Evolutionary conservation across 2,888 invertebrate genomes (phyloP), one percentile per base, ranked within the genome.

Genomic region (Hydrotaea diabolus): DNA sequence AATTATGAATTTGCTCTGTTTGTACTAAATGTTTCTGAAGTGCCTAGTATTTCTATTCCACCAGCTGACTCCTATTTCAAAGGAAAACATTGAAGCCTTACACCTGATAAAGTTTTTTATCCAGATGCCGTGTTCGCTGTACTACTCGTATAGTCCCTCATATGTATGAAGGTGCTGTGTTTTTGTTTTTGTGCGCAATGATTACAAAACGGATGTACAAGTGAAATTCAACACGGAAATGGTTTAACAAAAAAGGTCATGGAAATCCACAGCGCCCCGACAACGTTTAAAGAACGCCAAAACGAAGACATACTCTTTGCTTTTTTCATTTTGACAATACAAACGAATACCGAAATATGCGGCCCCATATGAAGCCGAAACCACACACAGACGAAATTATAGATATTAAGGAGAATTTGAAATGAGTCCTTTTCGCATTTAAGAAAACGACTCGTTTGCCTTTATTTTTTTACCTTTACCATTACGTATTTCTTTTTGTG

Each of bases 341-440:
- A 55, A 5, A 55, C 21, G 21, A 31, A 53, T n/a, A 1, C 53
- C n/a, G n/a, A 46, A 46, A 46, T 5, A 53, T 13, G 19, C 21
- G 8, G 53, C 53, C 55, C 2, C 2, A 21, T 55, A 55, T 21
- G 11, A 21, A 8, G 55, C 8, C 0, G 19, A 21, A 55, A 19
- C 19, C 55, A 55, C 59, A 49, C 66, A 81, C 75, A 77, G 71
- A 75, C 36, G 17, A 84, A 84, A 77, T 80, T 80, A 77, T 71
- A 21, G 74, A 77, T 71, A 75, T 80, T 75, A 77, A 77, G 62
- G 73, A 43, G 71, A 80, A 74, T 80, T 77, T 43, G 26, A 77
- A 77, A 84, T 80, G 73, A 71, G 80, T 71, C 71, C 31, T 71
- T 71, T 71, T 80, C 62, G 59, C 55, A 19, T 55, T 9, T 15